Evolutionary conservation across 2,113 vertebrate genomes (phyloP).

Genomic region (Pleuronectes platessa): DNA sequence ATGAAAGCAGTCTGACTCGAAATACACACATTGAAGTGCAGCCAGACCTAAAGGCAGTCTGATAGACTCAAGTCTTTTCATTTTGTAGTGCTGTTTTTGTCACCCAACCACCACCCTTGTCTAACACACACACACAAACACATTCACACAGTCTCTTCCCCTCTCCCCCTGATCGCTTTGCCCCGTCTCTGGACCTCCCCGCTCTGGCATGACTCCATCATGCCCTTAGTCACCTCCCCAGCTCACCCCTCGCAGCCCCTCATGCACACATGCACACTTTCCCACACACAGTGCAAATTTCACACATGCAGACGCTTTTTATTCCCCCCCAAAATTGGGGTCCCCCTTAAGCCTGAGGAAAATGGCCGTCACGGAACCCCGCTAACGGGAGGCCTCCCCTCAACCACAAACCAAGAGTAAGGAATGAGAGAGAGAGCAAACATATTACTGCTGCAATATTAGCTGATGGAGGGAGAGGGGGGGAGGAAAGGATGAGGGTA

Average conservation of each 20-base stretch:
- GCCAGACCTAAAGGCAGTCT: conserved; percentile 43
- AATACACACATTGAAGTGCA: conserved; percentile 43
- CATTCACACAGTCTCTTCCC: not conserved
- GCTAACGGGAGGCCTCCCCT: conserved; percentile 76
- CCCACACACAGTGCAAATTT: conserved; percentile 71
- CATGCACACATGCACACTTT: conserved; percentile 46
- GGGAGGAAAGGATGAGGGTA: conserved; percentile 24
- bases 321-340: conserved; percentile 55
- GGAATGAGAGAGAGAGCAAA: conserved; percentile 55
- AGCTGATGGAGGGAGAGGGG: conserved; percentile 68
- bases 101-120: conserved; percentile 19
- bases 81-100: conserved; percentile 55
- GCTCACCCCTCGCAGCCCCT: conserved; percentile 60
- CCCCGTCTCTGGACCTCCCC: conserved; percentile 77
- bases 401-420: conserved; percentile 73
- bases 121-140: conserved; percentile 6
- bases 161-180: conserved; percentile 54
- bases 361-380: conserved; percentile 78
- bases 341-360: conserved; percentile 75
- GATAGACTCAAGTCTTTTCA: conserved; percentile 48
- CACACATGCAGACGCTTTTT: conserved; percentile 64
- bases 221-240: conserved; percentile 54
- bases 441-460: conserved; percentile 76
- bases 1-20: conserved; percentile 50
- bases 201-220: conserved; percentile 77